Base-by-base conservation (phyloP, 2,888 invertebrate species). In the Kuschelorhynchus macadamiae region DNA sequence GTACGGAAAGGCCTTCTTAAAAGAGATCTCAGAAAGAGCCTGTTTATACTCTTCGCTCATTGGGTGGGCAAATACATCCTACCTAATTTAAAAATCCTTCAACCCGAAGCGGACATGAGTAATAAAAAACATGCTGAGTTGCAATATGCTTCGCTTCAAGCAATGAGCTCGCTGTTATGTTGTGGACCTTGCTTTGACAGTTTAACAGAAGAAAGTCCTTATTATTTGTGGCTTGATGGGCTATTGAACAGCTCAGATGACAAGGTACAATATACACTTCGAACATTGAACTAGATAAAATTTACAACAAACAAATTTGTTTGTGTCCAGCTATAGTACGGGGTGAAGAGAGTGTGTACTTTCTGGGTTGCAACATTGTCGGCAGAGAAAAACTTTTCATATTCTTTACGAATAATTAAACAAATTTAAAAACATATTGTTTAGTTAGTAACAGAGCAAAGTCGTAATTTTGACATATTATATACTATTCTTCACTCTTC, bases 181-280 rank as follows among this genome's bases (percentile, higher is more conserved):
- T 98, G 98, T 82, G 99, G 99, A 0, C 93, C 97, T 0, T 95
- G 96, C 77, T 98, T 98, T 83, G 95, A 97, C 77, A 89, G 92
- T 0, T 85, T 95, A 32, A 91, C 92, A 7, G 97, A 97, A 80
- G 98, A 98, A 78, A 97, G 97, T 47, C 90, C 93, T 2, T 90
- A 96, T 75, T 98, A 97, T 82, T 90, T 93, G 60, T 98, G 98
- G 98, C 87, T 99, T 60, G 95, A 96, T 83, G 90, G 93, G 76
- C 88, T 99, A 80, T 86, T 99, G 7, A 92, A 92, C 36, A 96
- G 96, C 41, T 90, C 90, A 75, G 95, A 96, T 76, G 93, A 93
- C 78, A 93, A 92, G 89, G 94, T 93, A 81, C 75, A 18, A 18
- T 42, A 21, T 11, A 41, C n/a, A 30, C 82, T n/a, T n/a, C n/a